Evolutionary conservation across 2,113 vertebrate species (phyloP).

Genomic region (Onychorhynchus coronatus): DNA sequence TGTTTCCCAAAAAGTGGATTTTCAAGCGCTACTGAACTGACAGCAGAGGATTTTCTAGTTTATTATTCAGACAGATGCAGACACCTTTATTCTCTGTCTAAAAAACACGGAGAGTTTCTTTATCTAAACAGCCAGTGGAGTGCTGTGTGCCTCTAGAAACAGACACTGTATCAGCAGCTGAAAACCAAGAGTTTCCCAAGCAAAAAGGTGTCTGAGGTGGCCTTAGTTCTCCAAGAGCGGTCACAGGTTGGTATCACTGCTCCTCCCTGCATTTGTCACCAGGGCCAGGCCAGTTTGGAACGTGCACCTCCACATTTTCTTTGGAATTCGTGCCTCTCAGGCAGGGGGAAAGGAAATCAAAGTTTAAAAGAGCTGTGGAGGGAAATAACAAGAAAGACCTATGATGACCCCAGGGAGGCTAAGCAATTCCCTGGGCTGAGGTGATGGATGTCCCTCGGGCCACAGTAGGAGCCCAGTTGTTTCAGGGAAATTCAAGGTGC

Average conservation of each 20-base stretch:
- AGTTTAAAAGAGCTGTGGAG: not conserved
- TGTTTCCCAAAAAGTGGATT: not conserved
- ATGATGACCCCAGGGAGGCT: not conserved
- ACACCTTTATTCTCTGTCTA: not conserved
- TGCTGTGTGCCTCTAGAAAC: not conserved
- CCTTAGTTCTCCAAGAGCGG: not conserved
- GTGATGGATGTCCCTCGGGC: rapidly evolving
- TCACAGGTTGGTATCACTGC: not conserved
- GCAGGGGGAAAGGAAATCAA: not conserved
- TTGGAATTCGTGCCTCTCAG: not conserved
- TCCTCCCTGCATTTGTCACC: not conserved
- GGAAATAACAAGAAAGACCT: not conserved
- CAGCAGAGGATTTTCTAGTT: not conserved
- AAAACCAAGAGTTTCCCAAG: not conserved
- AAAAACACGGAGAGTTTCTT: not conserved
- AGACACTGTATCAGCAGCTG: not conserved
- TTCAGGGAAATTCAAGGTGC: rapidly evolving
- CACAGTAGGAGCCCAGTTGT: not conserved
- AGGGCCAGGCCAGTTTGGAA: not conserved
- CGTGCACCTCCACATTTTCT: not conserved
- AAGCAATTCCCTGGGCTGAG: not conserved
- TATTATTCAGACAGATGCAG: not conserved
- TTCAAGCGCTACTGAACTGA: not conserved
- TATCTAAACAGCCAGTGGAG: not conserved
- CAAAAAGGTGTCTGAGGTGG: not conserved